These are phyloP conservation scores for Patella pellucida DNA, from an alignment of 2,888 invertebrate species.

Conservation along the genomic window DNA sequence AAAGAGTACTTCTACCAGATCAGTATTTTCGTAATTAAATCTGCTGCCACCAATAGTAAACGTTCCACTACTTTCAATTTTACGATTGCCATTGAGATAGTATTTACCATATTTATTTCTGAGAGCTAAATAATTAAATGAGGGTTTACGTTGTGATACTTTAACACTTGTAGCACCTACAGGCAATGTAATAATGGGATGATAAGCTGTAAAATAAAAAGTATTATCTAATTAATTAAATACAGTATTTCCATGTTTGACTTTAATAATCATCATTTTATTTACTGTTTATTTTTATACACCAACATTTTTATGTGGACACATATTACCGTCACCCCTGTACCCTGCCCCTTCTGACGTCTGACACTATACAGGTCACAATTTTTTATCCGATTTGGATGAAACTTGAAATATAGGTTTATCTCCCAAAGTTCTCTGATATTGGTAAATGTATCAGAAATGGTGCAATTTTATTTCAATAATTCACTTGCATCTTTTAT, in stretches of 20 bases:
- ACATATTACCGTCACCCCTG: no score
- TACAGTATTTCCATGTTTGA: not conserved
- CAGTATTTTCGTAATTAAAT: conserved; percentile 83
- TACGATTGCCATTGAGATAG: conserved; percentile 94
- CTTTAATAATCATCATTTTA: conserved; percentile 5
- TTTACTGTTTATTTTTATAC: not conserved
- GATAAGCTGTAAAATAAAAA: conserved; percentile 80
- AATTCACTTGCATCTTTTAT: no score
- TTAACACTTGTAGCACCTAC: conserved; percentile 91
- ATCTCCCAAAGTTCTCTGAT: no score
- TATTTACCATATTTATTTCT: conserved; percentile 86
- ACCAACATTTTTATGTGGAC: no score
- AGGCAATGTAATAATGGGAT: conserved; percentile 91
- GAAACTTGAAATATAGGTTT: no score
- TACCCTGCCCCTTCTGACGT: no score
- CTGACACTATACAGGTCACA: no score
- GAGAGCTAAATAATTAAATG: conserved; percentile 92
- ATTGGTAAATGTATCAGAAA: no score
- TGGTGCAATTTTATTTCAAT: no score
- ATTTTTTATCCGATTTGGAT: no score
- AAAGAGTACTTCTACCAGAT: conserved; percentile 82
- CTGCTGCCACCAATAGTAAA: conserved; percentile 85
- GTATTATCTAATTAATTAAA: not conserved
- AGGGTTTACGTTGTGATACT: conserved; percentile 83
- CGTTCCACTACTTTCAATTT: conserved; percentile 89